Evolutionary conservation across 53 echinoderm and acorn worm species (phyloP), one percentile per base, ranked within the genome.

Genomic region (Echinometra lucunter): DNA sequence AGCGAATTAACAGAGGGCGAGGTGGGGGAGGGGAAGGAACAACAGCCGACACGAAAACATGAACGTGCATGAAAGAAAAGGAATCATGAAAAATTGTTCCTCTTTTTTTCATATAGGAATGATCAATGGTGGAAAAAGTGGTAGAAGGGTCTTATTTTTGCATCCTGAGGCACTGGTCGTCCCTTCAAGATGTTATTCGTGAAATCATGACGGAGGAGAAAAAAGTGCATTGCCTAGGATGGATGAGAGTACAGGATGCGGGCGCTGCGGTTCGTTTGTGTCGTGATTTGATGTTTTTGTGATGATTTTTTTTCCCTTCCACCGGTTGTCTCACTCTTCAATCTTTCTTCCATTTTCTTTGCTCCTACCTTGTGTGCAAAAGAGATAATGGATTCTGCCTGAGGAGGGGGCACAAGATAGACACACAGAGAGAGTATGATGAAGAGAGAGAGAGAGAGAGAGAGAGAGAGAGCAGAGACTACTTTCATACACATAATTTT

Each of bases 381-480:
- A 69, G 60, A 91, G 91, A 66, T 91, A 91, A 91, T 91, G 91
- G 91, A 70, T 67, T 67, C 12, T 44, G 91, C 91, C 91, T 37
- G 35, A 58, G 91, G 91, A 66, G 19, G 49, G 85, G 53, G 85
- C 32, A 34, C 30, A 12, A 69, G 32, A 28, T n/a, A 47, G 49
- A 85, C 49, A 81, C 21, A 44, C 21, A 0, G 44, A 44, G 42
- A 81, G 81, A 42, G 81, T 25, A 4, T 38, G 81, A 7, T 21
- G 3, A 44, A 60, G 60, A 55, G 18, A 55, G 30, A 78, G 40
- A 47, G 85, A 49, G 85, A 47, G 49, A 47, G 27, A 85, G 11
- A 85, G 85, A 47, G 13, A 27, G 28, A n/a, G 30, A 35, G 85
- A 78, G 78, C 15, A 40, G 5, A 19, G 38, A 78, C 69, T 38